These are phyloP conservation scores for Passerculus sandwichensis DNA, from an alignment of 2,797 vertebrate species.

Conservation along the genomic window DNA sequence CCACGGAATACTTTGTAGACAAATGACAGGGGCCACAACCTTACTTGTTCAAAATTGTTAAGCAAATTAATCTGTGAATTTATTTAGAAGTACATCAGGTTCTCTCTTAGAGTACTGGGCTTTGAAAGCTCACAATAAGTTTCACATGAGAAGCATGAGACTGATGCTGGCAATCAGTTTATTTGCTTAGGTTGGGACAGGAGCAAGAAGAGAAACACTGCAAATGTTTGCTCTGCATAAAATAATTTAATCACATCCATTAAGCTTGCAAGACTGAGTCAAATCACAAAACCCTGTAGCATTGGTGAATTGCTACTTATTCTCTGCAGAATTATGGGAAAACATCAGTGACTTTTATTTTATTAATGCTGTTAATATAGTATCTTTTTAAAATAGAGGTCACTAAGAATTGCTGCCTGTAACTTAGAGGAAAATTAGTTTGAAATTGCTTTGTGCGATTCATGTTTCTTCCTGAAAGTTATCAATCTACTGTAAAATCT, in stretches of 20 bases:
- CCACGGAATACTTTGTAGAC: neutral
- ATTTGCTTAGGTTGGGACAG: slow-evolving; percentile 50
- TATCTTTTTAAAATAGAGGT: neutral
- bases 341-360: slow-evolving; percentile 4
- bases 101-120: slow-evolving; percentile 34
- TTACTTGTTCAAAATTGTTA: slow-evolving; percentile 34
- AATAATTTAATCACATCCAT: slow-evolving; percentile 52
- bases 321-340: neutral
- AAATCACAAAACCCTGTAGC: slow-evolving; percentile 17
- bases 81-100: slow-evolving; percentile 50
- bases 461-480: neutral
- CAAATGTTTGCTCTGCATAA: slow-evolving; percentile 52
- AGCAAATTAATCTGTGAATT: slow-evolving; percentile 46
- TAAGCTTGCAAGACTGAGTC: slow-evolving; percentile 36
- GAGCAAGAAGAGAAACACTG: slow-evolving; percentile 36
- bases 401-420: neutral
- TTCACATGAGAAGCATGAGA: slow-evolving; percentile 63
- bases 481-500: slow-evolving; percentile 12
- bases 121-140: slow-evolving; percentile 54
- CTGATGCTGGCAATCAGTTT: slow-evolving; percentile 54
- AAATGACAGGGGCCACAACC: neutral
- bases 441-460: neutral
- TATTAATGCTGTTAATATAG: slow-evolving; percentile 5
- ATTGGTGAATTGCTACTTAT: neutral
- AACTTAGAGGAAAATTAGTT: neutral